Evolutionary conservation across 2,888 invertebrate species (phyloP), one percentile per base, ranked within the genome.

Genomic region (Athalia circularis): DNA sequence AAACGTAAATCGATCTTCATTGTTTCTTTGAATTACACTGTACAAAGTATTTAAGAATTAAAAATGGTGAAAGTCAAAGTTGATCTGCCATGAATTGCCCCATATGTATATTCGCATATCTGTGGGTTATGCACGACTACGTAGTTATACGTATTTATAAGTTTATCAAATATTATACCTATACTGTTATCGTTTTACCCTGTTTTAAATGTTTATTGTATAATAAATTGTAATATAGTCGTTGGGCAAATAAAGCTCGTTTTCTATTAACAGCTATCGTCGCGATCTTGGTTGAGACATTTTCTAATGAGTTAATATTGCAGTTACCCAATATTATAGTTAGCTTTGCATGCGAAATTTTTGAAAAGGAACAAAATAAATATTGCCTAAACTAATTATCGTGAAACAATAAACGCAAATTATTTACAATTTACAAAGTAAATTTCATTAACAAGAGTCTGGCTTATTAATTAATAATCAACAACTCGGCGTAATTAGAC

Each of bases 181-280:
- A 50, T 62, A 83, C 82, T 77, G 86, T 87, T 87, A 87, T 86
- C 84, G 86, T 87, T 88, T 88, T 85, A 86, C 83, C 83, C 83
- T 80, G 84, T 87, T 88, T 88, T 88, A 86, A 87, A 86, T 88
- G 87, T 88, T 87, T 88, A 88, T 84, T 88, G 87, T 88, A 88
- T 82, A 80, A 87, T 87, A 87, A 83, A 86, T 88, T 88, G 88
- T 88, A 88, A 88, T 87, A 88, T 87, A 87, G 84, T 85, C 86
- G 88, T 88, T 88, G 87, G 83, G 85, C 86, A 84, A 88, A 88
- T 88, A 88, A 88, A 88, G 86, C 87, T 88, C 88, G 83, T 86
- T 88, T 88, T 86, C 9, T 75, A 72, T 74, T 65, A 77, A 77
- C 13, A 50, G 54, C 54, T 54, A n/a, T 6, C 9, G 5, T 9